Conservation (phyloP, 2,797 vertebrate species). For the Mormyrus proboscirostris region DNA sequence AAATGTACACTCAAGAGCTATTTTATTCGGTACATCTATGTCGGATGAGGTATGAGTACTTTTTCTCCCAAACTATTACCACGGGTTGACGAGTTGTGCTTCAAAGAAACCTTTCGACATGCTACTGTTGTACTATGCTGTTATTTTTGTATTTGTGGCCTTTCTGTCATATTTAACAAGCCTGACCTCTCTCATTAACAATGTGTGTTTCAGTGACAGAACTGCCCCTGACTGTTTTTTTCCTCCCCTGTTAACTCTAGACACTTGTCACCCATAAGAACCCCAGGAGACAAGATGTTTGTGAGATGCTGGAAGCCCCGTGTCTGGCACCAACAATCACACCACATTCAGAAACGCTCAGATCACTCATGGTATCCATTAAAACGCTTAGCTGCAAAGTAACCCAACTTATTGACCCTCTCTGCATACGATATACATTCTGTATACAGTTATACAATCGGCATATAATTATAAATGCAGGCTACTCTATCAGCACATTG, state of each 20-base stretch:
- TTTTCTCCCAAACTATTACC: not conserved
- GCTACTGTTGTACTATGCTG: not conserved
- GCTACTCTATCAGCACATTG: not conserved
- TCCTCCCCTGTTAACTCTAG: not conserved
- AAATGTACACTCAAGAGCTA: not conserved
- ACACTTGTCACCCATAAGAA: not conserved
- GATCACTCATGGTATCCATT: not conserved
- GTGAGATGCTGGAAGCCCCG: not conserved
- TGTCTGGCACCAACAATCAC: not conserved
- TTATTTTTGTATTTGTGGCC: not conserved
- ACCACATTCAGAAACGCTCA: not conserved
- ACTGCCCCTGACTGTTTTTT: not conserved
- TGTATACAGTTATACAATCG: not conserved
- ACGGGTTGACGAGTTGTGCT: not conserved
- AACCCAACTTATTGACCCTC: not conserved
- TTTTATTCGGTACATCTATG: not conserved
- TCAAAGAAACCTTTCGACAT: not conserved
- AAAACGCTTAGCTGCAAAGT: not conserved
- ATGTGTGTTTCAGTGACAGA: not conserved
- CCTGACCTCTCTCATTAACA: not conserved
- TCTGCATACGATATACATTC: not conserved
- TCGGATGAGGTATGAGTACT: not conserved
- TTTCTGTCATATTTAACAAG: not conserved
- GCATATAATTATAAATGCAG: not conserved
- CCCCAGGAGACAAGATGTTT: not conserved